These are phyloP conservation scores for Ptychodera flava DNA, from an alignment of 35 echinoderm and acorn worm genomes.

Conservation along the genomic window DNA sequence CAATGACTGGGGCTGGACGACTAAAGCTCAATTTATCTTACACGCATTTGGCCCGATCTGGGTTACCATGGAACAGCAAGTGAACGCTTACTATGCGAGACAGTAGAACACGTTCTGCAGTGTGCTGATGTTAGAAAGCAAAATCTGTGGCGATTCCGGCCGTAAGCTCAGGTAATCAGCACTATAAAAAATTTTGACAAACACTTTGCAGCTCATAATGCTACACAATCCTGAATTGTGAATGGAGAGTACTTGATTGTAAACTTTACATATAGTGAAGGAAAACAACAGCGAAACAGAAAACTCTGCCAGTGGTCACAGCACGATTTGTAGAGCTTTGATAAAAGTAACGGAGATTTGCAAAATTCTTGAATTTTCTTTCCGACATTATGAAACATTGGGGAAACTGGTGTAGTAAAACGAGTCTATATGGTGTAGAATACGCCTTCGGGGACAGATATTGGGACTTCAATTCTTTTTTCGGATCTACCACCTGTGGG, in stretches of 20 bases:
- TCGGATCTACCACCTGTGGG: too few species aligned
- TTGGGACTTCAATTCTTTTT: too few species aligned
- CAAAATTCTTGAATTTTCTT: too few species aligned
- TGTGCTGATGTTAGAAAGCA: neutral
- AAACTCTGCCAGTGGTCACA: neutral
- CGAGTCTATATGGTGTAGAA: too few species aligned
- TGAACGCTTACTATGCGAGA: neutral
- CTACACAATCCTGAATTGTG: neutral
- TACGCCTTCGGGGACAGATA: too few species aligned
- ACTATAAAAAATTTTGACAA: too few species aligned
- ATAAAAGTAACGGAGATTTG: neutral
- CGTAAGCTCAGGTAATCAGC: conserved; percentile 2
- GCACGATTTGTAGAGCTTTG: neutral
- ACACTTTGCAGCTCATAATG: neutral
- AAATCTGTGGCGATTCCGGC: neutral
- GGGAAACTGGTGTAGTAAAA: too few species aligned
- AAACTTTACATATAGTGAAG: neutral
- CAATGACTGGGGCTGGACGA: neutral
- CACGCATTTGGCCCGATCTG: conserved; percentile 24
- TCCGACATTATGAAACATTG: too few species aligned
- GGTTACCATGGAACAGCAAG: neutral
- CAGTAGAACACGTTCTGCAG: neutral
- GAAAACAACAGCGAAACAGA: too few species aligned
- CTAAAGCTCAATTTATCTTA: conserved; percentile 16
- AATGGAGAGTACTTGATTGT: neutral